Conservation (phyloP, 2,888 invertebrate genomes). For the Drosophila buzzatii region DNA sequence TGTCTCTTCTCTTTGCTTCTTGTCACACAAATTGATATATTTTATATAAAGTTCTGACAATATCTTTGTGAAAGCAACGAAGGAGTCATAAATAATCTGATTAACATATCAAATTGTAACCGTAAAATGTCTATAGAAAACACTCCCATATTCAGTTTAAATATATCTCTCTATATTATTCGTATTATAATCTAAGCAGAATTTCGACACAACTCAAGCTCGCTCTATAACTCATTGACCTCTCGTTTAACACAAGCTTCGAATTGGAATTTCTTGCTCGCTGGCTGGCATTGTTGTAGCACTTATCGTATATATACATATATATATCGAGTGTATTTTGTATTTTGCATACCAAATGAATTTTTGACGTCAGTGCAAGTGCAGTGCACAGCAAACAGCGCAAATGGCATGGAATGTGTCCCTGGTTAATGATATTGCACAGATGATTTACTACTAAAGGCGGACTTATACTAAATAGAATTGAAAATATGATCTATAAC, state of each 20-base stretch:
- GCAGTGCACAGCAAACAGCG: conserved; percentile 21
- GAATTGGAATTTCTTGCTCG: conserved; percentile 44
- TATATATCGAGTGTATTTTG: conserved; percentile 19
- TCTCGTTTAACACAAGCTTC: conserved; percentile 62
- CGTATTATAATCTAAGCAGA: conserved; percentile 36
- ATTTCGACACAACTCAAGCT: conserved; percentile 36
- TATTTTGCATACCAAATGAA: conserved; percentile 66
- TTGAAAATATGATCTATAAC: not conserved
- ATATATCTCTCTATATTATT: conserved; percentile 22
- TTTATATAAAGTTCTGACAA: conserved; percentile 16
- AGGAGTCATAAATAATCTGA: conserved; percentile 57
- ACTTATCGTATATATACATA: conserved; percentile 3
- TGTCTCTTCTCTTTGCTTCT: not conserved
- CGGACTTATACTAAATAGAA: not conserved
- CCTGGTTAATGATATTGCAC: conserved; percentile 25
- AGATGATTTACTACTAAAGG: not conserved
- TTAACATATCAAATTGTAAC: conserved; percentile 66
- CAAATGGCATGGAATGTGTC: conserved; percentile 35
- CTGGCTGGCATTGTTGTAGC: conserved; percentile 39
- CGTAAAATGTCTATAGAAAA: conserved; percentile 22
- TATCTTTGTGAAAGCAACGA: conserved; percentile 33
- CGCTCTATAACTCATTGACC: conserved; percentile 70
- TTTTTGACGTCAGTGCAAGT: conserved; percentile 55
- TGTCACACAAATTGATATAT: not conserved
- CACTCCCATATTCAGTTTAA: conserved; percentile 7